These are phyloP conservation scores for Nymphalis polychloros DNA, from an alignment of 2,888 invertebrate species.

Conservation along the genomic window DNA sequence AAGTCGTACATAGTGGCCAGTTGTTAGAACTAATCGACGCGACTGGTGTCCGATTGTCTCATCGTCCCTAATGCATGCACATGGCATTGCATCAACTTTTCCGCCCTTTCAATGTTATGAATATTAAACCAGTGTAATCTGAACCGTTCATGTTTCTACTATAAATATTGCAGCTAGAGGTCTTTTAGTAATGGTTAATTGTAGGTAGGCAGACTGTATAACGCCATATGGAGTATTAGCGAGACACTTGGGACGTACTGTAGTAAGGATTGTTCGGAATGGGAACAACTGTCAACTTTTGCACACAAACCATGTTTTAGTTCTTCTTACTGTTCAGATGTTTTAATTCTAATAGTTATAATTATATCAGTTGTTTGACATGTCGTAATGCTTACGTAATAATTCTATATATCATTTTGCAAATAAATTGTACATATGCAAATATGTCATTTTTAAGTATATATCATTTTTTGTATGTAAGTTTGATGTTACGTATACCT, in stretches of 20 bases:
- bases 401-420: no score
- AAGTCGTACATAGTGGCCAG: conserved; percentile 51
- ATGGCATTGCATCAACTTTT: conserved; percentile 76
- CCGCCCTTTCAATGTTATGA: conserved; percentile 68
- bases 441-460: no score
- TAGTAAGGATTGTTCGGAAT: conserved; percentile 66
- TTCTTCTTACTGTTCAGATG: conserved; percentile 27
- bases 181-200: conserved; percentile 60
- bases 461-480: no score
- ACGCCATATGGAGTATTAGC: conserved; percentile 80
- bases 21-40: conserved; percentile 69
- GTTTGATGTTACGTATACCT: no score
- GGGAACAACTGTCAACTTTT: conserved; percentile 75
- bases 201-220: conserved; percentile 63
- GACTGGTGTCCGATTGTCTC: conserved; percentile 70
- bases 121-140: conserved; percentile 55
- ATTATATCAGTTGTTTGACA: background rate
- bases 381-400: no score
- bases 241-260: conserved; percentile 73
- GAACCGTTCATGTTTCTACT: conserved; percentile 44
- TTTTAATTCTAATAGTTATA: background rate
- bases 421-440: no score
- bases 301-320: conserved; percentile 57
- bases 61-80: conserved; percentile 79
- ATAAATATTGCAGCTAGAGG: conserved; percentile 39